Percentiles rank a stretch among this genome's conserved stretches.
Conservation (phyloP, 2,888 invertebrate genomes). For the Euzophera pinguis region DNA sequence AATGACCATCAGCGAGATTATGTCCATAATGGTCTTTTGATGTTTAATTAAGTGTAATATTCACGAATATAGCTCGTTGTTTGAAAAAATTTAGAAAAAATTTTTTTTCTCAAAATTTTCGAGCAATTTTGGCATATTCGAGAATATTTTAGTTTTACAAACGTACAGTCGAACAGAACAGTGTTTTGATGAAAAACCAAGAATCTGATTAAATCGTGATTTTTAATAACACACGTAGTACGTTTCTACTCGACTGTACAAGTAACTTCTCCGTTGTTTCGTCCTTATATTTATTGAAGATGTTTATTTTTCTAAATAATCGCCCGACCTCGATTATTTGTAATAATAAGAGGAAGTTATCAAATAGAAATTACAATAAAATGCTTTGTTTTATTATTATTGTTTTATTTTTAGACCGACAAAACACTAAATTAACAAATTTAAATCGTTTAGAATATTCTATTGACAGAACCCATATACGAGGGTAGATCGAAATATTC, state of each 20-base stretch:
- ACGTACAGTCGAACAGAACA: conserved; percentile 23
- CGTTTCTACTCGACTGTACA: conserved; percentile 17
- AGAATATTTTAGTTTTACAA: conserved; percentile 17
- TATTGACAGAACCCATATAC: too few species aligned
- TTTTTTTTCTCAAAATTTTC: not conserved
- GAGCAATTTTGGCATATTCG: conserved; percentile 16
- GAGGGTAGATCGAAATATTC: too few species aligned
- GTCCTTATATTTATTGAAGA: conserved; percentile 68
- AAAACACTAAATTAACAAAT: too few species aligned
- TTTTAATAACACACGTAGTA: not conserved
- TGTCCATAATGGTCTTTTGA: conserved; percentile 36
- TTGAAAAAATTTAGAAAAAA: not conserved
- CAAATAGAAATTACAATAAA: conserved; percentile 59
- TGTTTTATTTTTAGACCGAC: conserved; percentile 22
- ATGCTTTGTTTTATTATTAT: conserved; percentile 61
- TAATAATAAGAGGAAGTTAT: conserved; percentile 56
- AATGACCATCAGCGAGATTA: too few species aligned
- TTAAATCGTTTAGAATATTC: too few species aligned
- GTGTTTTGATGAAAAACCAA: too few species aligned
- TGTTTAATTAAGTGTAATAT: conserved; percentile 44
- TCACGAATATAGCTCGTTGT: conserved; percentile 27
- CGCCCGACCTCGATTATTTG: conserved; percentile 53
- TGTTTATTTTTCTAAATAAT: conserved; percentile 71
- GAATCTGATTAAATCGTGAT: not conserved
- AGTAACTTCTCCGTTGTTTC: conserved; percentile 24